Evolutionary conservation across 2,113 vertebrate genomes (phyloP), one percentile per base, ranked within the genome.

Genomic region (Empidonax traillii): DNA sequence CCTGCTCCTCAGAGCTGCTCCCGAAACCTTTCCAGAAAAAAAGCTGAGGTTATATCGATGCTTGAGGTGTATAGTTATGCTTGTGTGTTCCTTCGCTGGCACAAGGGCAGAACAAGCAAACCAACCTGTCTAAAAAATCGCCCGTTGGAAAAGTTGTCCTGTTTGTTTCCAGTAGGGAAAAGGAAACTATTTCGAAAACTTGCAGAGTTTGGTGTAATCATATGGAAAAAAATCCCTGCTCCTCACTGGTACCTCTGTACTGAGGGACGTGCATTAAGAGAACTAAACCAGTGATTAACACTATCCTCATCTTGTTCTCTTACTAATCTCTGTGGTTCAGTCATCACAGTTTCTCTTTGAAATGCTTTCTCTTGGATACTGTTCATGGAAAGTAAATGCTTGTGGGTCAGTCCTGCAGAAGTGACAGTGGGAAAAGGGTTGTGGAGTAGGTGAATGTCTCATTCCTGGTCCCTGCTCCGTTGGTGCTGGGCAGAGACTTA

Each of bases 281-380:
- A 7, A 65, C 77, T 3, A 12, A 31, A 12, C 0, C 20, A 4
- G 71, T 0, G 56, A 23, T 37, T 13, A 67, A 8, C 51, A 0
- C 51, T 13, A 0, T 61, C 27, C 37, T 67, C 69, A 41, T 13
- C 1, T 0, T 15, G 19, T 14, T 47, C 75, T 28, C 30, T 6
- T 4, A 66, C 51, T 89, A 4, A 62, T 62, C n/a, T 24, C 51
- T 28, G 55, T 18, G 24, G 35, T 31, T 80, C 61, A 8, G 2
- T 25, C 35, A 0, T 6, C 2, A 0, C 5, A 4, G 65, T 82
- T 31, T 71, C 31, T 27, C 56, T 55, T 41, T 49, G 12, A 66
- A 41, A 11, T 19, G 12, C 43, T 80, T 69, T 53, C 51, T 28
- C 51, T 39, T 6, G 44, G 49, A 2, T 31, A 0, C 19, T 31